Percentiles rank a stretch among this genome's conserved stretches.
Evolutionary conservation across 2,888 invertebrate genomes (phyloP).

Genomic region (Morinoia aosen): DNA sequence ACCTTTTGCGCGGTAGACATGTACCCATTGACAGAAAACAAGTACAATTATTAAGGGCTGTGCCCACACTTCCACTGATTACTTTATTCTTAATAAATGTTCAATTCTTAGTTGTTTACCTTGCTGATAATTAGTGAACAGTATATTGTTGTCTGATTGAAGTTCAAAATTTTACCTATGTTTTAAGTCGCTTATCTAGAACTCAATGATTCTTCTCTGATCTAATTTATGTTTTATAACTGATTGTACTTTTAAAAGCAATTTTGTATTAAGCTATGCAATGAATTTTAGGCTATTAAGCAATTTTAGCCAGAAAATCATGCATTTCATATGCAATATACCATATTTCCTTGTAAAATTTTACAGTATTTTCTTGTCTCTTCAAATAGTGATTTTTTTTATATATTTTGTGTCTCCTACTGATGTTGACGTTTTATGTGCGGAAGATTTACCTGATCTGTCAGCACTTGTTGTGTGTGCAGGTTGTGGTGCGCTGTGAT

Average conservation of each 20-base stretch:
- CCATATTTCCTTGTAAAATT: background rate
- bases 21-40: too few species aligned
- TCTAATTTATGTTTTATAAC: too few species aligned
- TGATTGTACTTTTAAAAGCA: background rate
- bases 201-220: too few species aligned
- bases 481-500: constrained; percentile 71
- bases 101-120: too few species aligned
- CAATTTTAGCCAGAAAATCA: background rate
- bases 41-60: too few species aligned
- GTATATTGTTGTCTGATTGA: too few species aligned
- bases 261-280: background rate
- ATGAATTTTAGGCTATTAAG: background rate
- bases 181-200: too few species aligned
- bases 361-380: background rate
- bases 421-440: background rate
- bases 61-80: too few species aligned
- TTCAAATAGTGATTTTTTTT: background rate
- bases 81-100: too few species aligned
- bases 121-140: too few species aligned
- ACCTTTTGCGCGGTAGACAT: too few species aligned
- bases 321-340: background rate
- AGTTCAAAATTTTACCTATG: too few species aligned
- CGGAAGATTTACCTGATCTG: background rate
- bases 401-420: background rate
- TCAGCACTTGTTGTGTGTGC: background rate